Base-by-base conservation (phyloP, 1,140 invertebrate species). In the Drosophila arizonae region DNA sequence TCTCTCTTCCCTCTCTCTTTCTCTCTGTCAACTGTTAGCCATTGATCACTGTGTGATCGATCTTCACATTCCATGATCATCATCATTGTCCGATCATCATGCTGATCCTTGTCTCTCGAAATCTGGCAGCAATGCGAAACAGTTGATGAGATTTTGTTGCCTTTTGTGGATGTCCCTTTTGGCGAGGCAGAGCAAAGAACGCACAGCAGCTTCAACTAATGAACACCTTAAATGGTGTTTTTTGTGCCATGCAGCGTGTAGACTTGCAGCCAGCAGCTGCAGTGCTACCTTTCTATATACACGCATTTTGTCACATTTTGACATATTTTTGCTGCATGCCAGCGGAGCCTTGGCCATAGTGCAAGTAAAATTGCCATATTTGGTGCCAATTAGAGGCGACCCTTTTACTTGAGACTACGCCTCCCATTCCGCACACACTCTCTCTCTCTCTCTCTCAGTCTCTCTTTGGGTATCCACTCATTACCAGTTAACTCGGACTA, bases 281-380 rank as follows among this genome's bases (percentile, higher is more conserved):
- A 9, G 33, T 24, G 24, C 15, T 39, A 63, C 72, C 73, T 66
- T 72, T 72, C 61, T 61, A 58, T 48, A 17, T 88, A 88, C 84
- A 88, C 85, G 80, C 84, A 89, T 88, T 88, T 88, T 88, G 84
- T 88, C 84, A 88, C 84, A 88, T 88, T 88, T 88, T 88, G 85
- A 89, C 84, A 88, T 88, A 88, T 75, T 81, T 88, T 72, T 80
- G 74, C 61, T 45, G 54, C 52, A 76, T 67, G 33, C 72, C 71
- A 69, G 54, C 61, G 21, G 21, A 24, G 64, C 75, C 70, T 66
- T 56, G 43, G 75, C 75, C 78, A 70, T 79, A 61, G 64, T 71
- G 68, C 76, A 61, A 81, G 67, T 64, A 71, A 36, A 41, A 46
- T 48, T 39, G 60, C 74, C 84, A 75, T 88, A 88, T 88, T 77